Percentiles rank a stretch among this genome's conserved stretches.
Evolutionary conservation across 2,113 vertebrate species (phyloP).

Genomic region (Xyliphius kryptos): DNA sequence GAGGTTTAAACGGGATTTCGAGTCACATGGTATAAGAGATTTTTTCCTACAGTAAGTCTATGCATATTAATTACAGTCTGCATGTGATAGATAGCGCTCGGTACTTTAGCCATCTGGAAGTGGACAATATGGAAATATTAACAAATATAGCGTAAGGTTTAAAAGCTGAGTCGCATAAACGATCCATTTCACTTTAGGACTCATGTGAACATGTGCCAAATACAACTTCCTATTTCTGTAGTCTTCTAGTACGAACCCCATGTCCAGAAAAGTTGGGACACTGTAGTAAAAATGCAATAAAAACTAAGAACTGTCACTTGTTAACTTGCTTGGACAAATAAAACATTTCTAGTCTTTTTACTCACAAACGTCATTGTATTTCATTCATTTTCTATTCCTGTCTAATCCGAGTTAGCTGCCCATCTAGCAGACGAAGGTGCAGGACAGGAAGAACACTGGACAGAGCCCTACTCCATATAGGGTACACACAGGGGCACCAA

Average conservation of each 20-base stretch:
- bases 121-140: not conserved
- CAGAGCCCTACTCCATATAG: too few species aligned
- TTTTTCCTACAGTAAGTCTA: constrained; percentile 13
- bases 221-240: constrained; percentile 5
- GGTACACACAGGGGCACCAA: too few species aligned
- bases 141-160: not conserved
- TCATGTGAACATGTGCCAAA: not conserved
- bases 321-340: not conserved
- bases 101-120: not conserved
- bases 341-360: too few species aligned
- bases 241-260: not conserved
- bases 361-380: too few species aligned
- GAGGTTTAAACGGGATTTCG: constrained; percentile 1
- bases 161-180: not conserved
- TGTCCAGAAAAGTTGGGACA: too few species aligned
- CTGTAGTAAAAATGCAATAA: too few species aligned
- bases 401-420: too few species aligned
- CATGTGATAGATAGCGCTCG: constrained; percentile 10
- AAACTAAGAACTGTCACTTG: not conserved
- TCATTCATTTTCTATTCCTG: too few species aligned
- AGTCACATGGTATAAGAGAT: not conserved
- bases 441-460: too few species aligned
- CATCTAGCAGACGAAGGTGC: too few species aligned
- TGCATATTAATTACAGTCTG: constrained; percentile 17
- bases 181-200: not conserved